Conservation (phyloP, 2,888 invertebrate species). For the Eueremaeus valkanovi region DNA sequence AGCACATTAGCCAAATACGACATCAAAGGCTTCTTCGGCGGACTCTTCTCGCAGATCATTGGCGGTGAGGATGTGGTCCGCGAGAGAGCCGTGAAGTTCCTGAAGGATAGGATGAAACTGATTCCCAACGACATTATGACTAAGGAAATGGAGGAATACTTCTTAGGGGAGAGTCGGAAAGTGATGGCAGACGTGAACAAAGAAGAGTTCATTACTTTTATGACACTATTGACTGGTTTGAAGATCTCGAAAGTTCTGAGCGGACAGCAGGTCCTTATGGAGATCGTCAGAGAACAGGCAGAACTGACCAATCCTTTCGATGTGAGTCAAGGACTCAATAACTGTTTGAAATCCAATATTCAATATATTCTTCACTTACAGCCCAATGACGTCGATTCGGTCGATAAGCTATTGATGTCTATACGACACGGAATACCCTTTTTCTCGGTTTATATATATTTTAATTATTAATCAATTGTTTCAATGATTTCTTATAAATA, state of each 20-base stretch:
- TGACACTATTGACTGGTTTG: conserved; percentile 77
- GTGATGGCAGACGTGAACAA: conserved; percentile 73
- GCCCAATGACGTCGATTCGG: conserved; percentile 53
- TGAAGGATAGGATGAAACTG: conserved; percentile 74
- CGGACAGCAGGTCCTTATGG: conserved; percentile 81
- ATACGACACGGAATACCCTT: conserved; percentile 77
- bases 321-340: conserved; percentile 47
- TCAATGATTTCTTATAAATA: conserved; percentile 36
- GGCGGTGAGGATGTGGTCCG: conserved; percentile 70
- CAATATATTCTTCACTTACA: conserved; percentile 44
- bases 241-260: conserved; percentile 72
- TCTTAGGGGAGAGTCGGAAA: conserved; percentile 79
- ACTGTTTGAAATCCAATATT: conserved; percentile 6
- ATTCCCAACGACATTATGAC: conserved; percentile 72
- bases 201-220: conserved; percentile 83
- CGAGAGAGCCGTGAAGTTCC: conserved; percentile 80
- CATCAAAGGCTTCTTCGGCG: conserved; percentile 64
- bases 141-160: conserved; percentile 76
- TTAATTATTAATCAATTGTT: conserved; percentile 29
- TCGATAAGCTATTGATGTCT: conserved; percentile 76
- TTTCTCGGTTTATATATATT: conserved; percentile 58
- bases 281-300: conserved; percentile 78
- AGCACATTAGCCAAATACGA: conserved; percentile 70
- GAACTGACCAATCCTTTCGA: conserved; percentile 64
- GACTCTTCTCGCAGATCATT: conserved; percentile 66